phyloP scores from a whole-genome alignment of 2,113 vertebrate genomes.

The Oncorhynchus keta region DNA sequence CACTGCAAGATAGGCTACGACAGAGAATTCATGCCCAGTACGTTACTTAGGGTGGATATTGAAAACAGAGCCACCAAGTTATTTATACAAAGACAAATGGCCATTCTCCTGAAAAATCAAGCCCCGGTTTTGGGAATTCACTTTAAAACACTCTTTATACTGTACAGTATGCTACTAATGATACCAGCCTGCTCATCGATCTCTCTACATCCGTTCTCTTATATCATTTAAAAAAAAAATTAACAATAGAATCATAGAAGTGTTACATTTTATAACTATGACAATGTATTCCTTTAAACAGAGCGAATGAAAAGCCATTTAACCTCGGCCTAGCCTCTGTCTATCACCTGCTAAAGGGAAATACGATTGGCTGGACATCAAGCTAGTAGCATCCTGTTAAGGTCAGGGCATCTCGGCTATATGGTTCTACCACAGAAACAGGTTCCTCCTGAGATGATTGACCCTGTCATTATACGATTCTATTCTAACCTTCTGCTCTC shows the following conservation, averaged over 20 bases:
- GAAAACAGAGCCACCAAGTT: too few relatives aligned
- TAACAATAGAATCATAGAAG: slow-evolving; percentile 37
- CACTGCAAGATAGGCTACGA: too few relatives aligned
- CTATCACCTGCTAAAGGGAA: slow-evolving; percentile 22
- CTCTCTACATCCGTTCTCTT: slow-evolving; percentile 29
- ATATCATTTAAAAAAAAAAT: neutral
- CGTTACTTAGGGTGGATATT: too few relatives aligned
- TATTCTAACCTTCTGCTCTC: slow-evolving; percentile 18
- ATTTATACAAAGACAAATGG: neutral
- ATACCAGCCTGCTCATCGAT: slow-evolving; percentile 28
- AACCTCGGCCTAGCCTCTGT: neutral
- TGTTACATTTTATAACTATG: slow-evolving; percentile 25
- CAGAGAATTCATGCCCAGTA: too few relatives aligned
- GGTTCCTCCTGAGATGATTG: slow-evolving; percentile 9
- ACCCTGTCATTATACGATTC: slow-evolving; percentile 22
- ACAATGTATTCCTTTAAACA: slow-evolving; percentile 22
- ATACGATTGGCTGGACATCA: slow-evolving; percentile 26
- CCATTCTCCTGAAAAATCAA: too few relatives aligned
- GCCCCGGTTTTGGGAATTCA: too few relatives aligned
- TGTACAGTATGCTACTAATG: neutral
- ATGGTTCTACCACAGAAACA: neutral
- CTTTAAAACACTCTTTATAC: slow-evolving; percentile 3
- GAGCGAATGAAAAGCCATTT: neutral
- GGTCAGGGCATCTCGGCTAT: slow-evolving; percentile 30
- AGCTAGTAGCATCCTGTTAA: slow-evolving; percentile 28